Conservation (phyloP, 2,888 invertebrate genomes). For the Eurytoma adleriae region DNA sequence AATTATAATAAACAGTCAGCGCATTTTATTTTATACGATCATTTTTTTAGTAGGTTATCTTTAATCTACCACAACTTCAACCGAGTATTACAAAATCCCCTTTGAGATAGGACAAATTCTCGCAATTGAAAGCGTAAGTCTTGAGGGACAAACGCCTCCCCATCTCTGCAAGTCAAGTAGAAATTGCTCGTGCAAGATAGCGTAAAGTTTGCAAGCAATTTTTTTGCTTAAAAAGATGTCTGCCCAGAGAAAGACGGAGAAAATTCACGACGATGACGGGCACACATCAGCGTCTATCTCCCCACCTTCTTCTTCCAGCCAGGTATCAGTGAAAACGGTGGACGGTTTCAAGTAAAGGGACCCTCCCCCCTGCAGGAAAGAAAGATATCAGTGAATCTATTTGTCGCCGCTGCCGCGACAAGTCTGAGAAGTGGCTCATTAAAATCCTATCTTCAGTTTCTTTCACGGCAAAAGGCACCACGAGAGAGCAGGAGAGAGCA, state of each 20-base stretch:
- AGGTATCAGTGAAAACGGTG: slow-evolving; percentile 25
- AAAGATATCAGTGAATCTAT: slow-evolving; percentile 72
- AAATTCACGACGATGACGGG: not conserved
- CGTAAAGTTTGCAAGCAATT: slow-evolving; percentile 47
- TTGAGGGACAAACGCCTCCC: not conserved
- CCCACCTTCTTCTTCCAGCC: not conserved
- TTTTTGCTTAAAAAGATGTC: slow-evolving; percentile 55
- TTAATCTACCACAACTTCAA: too few relatives aligned
- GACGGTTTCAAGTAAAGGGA: slow-evolving; percentile 37
- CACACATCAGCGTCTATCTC: not conserved
- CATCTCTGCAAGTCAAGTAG: slow-evolving; percentile 16
- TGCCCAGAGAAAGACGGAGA: slow-evolving; percentile 21
- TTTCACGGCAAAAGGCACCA: slow-evolving; percentile 62
- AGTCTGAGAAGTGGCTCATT: slow-evolving; percentile 68
- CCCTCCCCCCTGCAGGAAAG: slow-evolving; percentile 18
- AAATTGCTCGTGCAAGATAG: slow-evolving; percentile 51
- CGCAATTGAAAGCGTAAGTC: slow-evolving; percentile 19
- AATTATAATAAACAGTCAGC: too few relatives aligned
- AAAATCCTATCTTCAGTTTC: slow-evolving; percentile 72
- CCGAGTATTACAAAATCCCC: not conserved
- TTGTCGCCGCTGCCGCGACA: slow-evolving; percentile 65
- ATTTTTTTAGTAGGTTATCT: too few relatives aligned
- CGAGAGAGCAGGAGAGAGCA: not conserved
- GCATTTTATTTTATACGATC: too few relatives aligned
- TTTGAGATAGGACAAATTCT: slow-evolving; percentile 37